A percentile compares a stretch with the other conserved stretches of the same genome.
phyloP scores from a whole-genome alignment of 1,140 invertebrate species.

The Protaetia brevitarsis region DNA sequence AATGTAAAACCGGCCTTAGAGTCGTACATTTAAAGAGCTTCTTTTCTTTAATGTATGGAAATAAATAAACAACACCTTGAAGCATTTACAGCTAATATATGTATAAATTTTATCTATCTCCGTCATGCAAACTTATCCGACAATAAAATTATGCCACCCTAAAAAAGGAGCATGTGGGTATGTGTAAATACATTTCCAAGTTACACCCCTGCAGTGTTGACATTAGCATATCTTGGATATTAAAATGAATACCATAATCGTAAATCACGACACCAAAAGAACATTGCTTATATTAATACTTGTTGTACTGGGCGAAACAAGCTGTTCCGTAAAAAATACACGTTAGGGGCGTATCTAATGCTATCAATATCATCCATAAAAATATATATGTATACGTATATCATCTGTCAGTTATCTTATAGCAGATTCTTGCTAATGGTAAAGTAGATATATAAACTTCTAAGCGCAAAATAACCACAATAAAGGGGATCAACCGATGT shows the following conservation, averaged over 20 bases:
- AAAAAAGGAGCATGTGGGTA: background rate
- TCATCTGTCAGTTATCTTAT: background rate
- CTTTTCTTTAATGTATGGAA: too few species aligned
- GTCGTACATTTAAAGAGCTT: too few species aligned
- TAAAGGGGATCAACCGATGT: conserved; percentile 5
- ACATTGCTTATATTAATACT: background rate
- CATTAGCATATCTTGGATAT: background rate
- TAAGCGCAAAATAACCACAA: conserved; percentile 3
- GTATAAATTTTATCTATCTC: too few species aligned
- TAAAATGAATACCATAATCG: conserved; percentile 8
- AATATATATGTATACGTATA: background rate
- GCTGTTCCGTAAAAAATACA: conserved; percentile 3
- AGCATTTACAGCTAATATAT: too few species aligned
- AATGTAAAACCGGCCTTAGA: too few species aligned
- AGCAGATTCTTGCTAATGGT: background rate
- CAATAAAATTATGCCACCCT: background rate
- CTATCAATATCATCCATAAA: conserved; percentile 3
- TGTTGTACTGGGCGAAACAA: background rate
- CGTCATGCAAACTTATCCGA: background rate
- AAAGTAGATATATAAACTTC: background rate
- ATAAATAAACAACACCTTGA: too few species aligned
- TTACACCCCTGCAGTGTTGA: background rate
- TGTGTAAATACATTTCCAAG: background rate
- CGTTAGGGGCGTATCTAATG: background rate
- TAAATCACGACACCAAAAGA: background rate